These are phyloP conservation scores for Dynastes grantii DNA, from an alignment of 2,888 invertebrate species.

Conservation along the genomic window DNA sequence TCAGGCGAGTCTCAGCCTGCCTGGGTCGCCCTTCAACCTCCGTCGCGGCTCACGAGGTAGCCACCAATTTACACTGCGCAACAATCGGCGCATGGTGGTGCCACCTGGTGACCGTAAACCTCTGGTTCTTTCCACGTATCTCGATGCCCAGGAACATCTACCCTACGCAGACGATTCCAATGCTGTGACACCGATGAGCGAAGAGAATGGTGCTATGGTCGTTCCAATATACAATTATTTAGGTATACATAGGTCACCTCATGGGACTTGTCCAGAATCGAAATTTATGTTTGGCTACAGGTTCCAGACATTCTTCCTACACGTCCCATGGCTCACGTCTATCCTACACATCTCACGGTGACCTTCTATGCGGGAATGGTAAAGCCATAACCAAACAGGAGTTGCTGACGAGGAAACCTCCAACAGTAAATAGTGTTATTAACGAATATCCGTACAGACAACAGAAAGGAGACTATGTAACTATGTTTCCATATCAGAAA, in stretches of 20 bases:
- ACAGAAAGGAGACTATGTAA: conserved; percentile 82
- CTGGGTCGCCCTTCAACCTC: conserved; percentile 96
- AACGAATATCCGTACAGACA: conserved; percentile 78
- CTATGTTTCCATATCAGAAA: conserved; percentile 62
- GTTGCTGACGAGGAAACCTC: conserved; percentile 81
- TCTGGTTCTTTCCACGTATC: conserved; percentile 93
- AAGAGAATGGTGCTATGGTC: conserved; percentile 96
- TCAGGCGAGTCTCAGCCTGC: conserved; percentile 96
- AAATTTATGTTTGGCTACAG: conserved; percentile 64
- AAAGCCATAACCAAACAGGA: conserved; percentile 89
- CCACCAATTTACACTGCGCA: conserved; percentile 92
- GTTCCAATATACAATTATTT: conserved; percentile 91
- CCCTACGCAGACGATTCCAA: conserved; percentile 98
- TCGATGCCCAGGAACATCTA: conserved; percentile 95
- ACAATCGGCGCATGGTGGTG: conserved; percentile 84
- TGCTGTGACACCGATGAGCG: conserved; percentile 98
- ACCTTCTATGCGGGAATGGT: conserved; percentile 83
- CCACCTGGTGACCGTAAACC: conserved; percentile 93
- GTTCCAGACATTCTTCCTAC: conserved; percentile 94
- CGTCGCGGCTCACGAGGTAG: conserved; percentile 92
- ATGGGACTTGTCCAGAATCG: not conserved
- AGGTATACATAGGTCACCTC: conserved; percentile 71
- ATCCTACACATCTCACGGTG: conserved; percentile 95
- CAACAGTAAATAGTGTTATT: conserved; percentile 72
- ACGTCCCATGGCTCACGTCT: conserved; percentile 95